phyloP scores from a whole-genome alignment of 1,140 invertebrate genomes.

The Mycetomoellerius zeteki region DNA sequence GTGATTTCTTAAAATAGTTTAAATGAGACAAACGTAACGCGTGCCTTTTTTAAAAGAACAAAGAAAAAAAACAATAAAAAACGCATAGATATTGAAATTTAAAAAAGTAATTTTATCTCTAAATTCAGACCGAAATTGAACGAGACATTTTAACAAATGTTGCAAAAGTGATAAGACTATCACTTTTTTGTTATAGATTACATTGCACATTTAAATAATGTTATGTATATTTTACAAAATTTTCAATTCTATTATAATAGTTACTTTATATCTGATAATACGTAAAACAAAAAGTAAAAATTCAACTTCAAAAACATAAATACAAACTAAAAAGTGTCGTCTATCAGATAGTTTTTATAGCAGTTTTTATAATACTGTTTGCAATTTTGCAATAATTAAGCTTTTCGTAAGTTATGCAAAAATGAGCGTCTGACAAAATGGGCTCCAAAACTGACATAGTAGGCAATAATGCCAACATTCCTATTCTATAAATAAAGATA shows the following conservation, averaged over 20 bases:
- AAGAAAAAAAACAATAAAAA: neutral
- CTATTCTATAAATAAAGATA: too few species aligned
- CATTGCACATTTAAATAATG: neutral
- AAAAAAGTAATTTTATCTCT: neutral
- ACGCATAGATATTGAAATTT: neutral
- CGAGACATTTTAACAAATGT: neutral
- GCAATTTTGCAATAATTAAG: too few species aligned
- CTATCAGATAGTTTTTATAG: too few species aligned
- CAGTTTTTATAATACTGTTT: too few species aligned
- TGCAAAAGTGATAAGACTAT: too few species aligned
- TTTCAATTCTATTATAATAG: neutral
- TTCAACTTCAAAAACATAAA: too few species aligned
- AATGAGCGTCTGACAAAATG: too few species aligned
- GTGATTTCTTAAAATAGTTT: neutral
- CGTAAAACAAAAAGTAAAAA: too few species aligned
- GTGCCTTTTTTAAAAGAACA: neutral
- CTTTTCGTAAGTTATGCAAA: too few species aligned
- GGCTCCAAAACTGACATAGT: too few species aligned
- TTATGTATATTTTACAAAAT: neutral
- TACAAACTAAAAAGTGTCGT: too few species aligned
- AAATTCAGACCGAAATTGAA: neutral
- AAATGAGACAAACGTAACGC: neutral
- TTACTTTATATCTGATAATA: neutral
- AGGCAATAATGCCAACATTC: too few species aligned
- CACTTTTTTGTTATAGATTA: neutral